Evolutionary conservation across 2,888 invertebrate species (phyloP).

Genomic region (Protodeltote pygarga): DNA sequence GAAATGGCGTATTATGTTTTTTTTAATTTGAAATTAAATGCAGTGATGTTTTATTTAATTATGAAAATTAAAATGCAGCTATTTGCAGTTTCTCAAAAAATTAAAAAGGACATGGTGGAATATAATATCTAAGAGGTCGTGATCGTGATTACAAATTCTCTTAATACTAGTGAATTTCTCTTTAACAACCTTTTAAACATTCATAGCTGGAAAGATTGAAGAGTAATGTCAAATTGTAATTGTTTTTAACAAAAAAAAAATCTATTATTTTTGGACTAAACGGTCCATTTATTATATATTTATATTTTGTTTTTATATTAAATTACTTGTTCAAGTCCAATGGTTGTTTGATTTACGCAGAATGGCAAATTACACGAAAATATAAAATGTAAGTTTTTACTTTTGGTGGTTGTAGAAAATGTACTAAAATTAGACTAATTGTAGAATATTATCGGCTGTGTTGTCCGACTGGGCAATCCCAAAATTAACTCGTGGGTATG

Average conservation of each 20-base stretch:
- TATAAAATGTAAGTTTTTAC: slow-evolving; percentile 42
- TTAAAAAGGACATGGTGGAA: too few species aligned
- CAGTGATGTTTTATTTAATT: not conserved
- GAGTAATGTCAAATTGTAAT: not conserved
- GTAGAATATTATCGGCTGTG: too few species aligned
- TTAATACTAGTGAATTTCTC: not conserved
- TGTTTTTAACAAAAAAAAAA: not conserved
- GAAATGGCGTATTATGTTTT: slow-evolving; percentile 22
- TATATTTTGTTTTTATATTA: slow-evolving; percentile 16
- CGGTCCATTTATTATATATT: slow-evolving; percentile 27
- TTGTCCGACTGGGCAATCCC: too few species aligned
- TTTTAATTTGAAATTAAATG: not conserved
- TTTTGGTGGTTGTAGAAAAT: not conserved
- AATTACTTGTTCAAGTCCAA: slow-evolving; percentile 24
- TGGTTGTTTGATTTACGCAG: slow-evolving; percentile 28
- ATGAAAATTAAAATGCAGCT: not conserved
- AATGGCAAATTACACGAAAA: slow-evolving; percentile 49
- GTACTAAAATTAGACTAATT: too few species aligned
- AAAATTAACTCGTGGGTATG: too few species aligned
- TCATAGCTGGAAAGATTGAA: not conserved
- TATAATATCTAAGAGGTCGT: too few species aligned
- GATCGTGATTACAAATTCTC: too few species aligned
- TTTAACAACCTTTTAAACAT: too few species aligned
- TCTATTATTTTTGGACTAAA: not conserved
- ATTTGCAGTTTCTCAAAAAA: too few species aligned